Conservation (phyloP, 2,113 vertebrate genomes). For the Turdus rufiventris region DNA sequence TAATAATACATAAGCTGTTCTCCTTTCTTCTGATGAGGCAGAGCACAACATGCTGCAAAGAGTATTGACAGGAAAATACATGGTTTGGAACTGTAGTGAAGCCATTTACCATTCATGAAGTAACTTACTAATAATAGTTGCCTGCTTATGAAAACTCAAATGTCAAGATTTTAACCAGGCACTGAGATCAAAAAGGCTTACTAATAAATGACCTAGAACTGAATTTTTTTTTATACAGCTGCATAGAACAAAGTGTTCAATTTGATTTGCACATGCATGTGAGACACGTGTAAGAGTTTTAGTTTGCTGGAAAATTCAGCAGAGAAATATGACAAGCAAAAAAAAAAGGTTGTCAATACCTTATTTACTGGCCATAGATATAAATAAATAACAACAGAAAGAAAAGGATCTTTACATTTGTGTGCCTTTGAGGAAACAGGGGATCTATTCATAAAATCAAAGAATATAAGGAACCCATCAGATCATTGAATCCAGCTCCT, state of each 20-base stretch:
- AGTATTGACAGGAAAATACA: conserved; percentile 40
- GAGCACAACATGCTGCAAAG: neutral
- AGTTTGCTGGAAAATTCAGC: neutral
- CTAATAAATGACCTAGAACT: neutral
- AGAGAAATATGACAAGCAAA: neutral
- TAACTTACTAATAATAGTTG: neutral
- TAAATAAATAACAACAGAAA: neutral
- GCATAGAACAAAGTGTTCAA: neutral
- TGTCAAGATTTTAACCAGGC: conserved; percentile 19
- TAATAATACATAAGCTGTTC: conserved; percentile 30
- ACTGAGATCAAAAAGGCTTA: neutral
- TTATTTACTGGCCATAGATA: neutral
- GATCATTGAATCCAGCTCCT: neutral
- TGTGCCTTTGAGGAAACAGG: neutral
- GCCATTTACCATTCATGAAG: neutral
- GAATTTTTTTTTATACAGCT: neutral
- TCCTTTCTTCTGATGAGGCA: conserved; percentile 18
- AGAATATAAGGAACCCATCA: neutral
- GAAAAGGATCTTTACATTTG: neutral
- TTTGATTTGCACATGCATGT: neutral
- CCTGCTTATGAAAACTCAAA: conserved; percentile 13
- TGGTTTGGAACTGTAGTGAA: neutral
- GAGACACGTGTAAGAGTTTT: neutral
- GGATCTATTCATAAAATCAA: neutral
- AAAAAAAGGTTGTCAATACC: neutral